Evolutionary conservation across 2,888 invertebrate species (phyloP).

Genomic region (Calameuta filiformis): DNA sequence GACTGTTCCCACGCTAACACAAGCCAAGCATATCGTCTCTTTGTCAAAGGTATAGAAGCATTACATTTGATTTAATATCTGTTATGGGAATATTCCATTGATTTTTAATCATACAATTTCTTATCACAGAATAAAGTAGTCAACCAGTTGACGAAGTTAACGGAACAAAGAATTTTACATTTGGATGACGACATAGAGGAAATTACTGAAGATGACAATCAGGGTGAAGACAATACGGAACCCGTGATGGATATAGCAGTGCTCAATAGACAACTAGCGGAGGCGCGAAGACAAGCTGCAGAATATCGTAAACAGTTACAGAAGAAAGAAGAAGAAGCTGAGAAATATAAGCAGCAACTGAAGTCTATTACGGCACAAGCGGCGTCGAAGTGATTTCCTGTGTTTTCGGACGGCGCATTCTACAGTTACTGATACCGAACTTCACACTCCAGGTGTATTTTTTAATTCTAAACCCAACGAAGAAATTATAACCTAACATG

Average conservation of each 20-base stretch:
- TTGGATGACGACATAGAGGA: slow-evolving; percentile 60
- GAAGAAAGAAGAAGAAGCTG: slow-evolving; percentile 64
- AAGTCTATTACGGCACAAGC: slow-evolving; percentile 50
- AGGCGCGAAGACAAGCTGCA: slow-evolving; percentile 59
- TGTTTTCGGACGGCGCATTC: not conserved
- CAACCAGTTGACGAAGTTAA: slow-evolving; percentile 35
- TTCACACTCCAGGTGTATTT: not conserved
- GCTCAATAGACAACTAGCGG: slow-evolving; percentile 60
- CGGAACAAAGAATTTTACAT: slow-evolving; percentile 54
- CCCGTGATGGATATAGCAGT: slow-evolving; percentile 52
- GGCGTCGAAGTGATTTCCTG: slow-evolving; percentile 32
- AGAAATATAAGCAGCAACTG: slow-evolving; percentile 64
- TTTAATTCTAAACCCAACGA: not conserved
- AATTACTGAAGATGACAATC: slow-evolving; percentile 64
- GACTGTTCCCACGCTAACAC: slow-evolving; percentile 43
- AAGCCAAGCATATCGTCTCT: slow-evolving; percentile 47
- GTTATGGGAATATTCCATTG: not conserved
- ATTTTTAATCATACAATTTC: not conserved
- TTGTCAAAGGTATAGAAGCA: slow-evolving; percentile 38
- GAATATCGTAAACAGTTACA: slow-evolving; percentile 62
- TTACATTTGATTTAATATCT: slow-evolving; percentile 10
- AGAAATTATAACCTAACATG: not conserved
- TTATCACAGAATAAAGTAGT: slow-evolving; percentile 47
- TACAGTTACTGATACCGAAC: not conserved
- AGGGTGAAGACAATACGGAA: slow-evolving; percentile 49